These are phyloP conservation scores for Drosophila subpulchrella DNA, from an alignment of 1,140 invertebrate species.

Conservation along the genomic window DNA sequence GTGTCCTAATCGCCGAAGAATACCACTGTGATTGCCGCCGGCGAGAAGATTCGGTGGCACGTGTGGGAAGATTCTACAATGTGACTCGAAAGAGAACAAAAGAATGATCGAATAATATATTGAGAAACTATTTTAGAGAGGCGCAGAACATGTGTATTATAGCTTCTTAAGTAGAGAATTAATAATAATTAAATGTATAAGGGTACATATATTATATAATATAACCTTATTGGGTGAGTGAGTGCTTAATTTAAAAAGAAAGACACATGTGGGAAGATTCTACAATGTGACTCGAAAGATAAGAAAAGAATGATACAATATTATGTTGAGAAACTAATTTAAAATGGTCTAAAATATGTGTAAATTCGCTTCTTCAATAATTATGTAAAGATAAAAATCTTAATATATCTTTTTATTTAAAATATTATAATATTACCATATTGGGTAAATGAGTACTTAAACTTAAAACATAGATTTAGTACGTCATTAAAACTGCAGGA, in stretches of 20 bases:
- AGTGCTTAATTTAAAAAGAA: too few relatives aligned
- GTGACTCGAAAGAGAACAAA: neutral
- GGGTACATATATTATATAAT: too few relatives aligned
- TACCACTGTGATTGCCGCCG: slow-evolving; percentile 24
- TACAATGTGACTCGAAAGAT: neutral
- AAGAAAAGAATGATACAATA: neutral
- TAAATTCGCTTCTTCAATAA: neutral
- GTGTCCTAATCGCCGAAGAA: slow-evolving; percentile 18
- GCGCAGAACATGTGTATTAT: neutral
- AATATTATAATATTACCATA: too few relatives aligned
- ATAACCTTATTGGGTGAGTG: too few relatives aligned
- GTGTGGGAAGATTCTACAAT: slow-evolving; percentile 25
- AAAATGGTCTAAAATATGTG: neutral
- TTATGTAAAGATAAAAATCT: neutral
- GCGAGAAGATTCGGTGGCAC: slow-evolving; percentile 9
- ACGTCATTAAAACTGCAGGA: neutral
- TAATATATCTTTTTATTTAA: too few relatives aligned
- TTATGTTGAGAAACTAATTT: neutral
- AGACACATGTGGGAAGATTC: slow-evolving; percentile 28
- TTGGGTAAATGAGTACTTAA: too few relatives aligned
- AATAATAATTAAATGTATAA: neutral
- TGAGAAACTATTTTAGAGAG: neutral
- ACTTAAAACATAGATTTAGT: too few relatives aligned
- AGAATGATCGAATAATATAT: neutral
- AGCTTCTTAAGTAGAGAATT: neutral